phyloP scores from a whole-genome alignment of 2,888 invertebrate species.

The Allophyes oxyacanthae region DNA sequence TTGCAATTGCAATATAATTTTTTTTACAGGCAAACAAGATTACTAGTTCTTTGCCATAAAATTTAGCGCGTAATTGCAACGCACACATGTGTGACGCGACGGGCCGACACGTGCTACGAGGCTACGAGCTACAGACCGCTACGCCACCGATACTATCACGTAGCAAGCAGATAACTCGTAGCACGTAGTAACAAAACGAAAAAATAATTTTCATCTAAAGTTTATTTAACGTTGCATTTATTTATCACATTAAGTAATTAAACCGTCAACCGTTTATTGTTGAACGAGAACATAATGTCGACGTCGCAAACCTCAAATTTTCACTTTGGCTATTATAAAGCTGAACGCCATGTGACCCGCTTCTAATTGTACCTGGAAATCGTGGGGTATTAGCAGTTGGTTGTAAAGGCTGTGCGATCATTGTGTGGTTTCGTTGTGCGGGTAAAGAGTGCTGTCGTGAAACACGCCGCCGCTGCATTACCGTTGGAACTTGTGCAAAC shows the following conservation, averaged over 20 bases:
- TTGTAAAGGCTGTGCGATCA: constrained; percentile 42
- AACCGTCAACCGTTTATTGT: not conserved
- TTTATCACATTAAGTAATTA: not conserved
- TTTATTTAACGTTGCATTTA: no score
- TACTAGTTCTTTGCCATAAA: constrained; percentile 74
- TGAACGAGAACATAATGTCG: not conserved
- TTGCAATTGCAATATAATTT: constrained; percentile 44
- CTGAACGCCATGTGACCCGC: constrained; percentile 36
- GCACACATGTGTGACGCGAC: constrained; percentile 76
- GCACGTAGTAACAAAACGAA: not conserved
- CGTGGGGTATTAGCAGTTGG: constrained; percentile 44
- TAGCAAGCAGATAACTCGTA: constrained; percentile 19
- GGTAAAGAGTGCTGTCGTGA: constrained; percentile 39
- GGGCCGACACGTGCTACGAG: constrained; percentile 67
- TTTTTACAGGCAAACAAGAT: constrained; percentile 67
- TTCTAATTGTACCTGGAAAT: constrained; percentile 58
- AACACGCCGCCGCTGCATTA: constrained; percentile 49
- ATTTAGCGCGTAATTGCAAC: constrained; percentile 78
- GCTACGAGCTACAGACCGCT: constrained; percentile 51
- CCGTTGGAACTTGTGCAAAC: constrained; percentile 60
- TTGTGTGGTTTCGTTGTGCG: constrained; percentile 44
- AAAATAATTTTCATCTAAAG: no score
- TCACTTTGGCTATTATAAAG: constrained; percentile 39
- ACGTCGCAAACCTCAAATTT: constrained; percentile 43
- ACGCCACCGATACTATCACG: constrained; percentile 30